Evolutionary conservation across 2,888 invertebrate species (phyloP).

Genomic region (Deroplatys truncata): DNA sequence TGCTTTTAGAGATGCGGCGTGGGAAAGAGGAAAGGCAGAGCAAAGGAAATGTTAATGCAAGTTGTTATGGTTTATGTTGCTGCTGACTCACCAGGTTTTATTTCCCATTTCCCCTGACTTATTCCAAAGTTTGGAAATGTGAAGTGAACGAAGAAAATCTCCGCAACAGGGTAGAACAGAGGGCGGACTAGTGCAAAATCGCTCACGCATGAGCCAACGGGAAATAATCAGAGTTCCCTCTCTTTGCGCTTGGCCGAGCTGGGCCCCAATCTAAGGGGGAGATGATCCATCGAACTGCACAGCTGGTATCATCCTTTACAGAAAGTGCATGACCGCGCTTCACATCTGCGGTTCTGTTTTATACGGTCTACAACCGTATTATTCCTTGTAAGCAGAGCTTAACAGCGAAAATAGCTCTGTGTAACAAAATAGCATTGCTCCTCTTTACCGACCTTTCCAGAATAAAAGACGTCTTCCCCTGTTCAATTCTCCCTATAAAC

Average conservation of each 20-base stretch:
- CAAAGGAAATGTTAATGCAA: not conserved
- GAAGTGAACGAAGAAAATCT: not conserved
- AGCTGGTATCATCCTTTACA: not conserved
- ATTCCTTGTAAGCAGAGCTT: not conserved
- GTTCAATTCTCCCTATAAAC: too few species aligned
- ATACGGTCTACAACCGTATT: not conserved
- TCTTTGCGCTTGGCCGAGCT: not conserved
- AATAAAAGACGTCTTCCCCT: not conserved
- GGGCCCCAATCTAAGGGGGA: not conserved
- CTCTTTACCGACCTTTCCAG: not conserved
- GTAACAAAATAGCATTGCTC: not conserved
- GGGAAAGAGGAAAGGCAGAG: not conserved
- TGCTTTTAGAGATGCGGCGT: not conserved
- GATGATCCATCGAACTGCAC: not conserved
- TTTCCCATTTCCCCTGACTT: not conserved
- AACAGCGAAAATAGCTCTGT: not conserved
- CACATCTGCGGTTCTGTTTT: not conserved
- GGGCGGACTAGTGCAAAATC: not conserved
- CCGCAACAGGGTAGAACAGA: not conserved
- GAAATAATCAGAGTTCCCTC: conserved; percentile 1
- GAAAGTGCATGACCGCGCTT: not conserved
- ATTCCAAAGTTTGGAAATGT: not conserved
- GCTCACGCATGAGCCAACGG: conserved; percentile 8
- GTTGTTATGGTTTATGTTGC: not conserved
- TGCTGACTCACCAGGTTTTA: not conserved